These are phyloP conservation scores for Psilopsiagon aurifrons DNA, from an alignment of 2,113 vertebrate species.

Conservation along the genomic window DNA sequence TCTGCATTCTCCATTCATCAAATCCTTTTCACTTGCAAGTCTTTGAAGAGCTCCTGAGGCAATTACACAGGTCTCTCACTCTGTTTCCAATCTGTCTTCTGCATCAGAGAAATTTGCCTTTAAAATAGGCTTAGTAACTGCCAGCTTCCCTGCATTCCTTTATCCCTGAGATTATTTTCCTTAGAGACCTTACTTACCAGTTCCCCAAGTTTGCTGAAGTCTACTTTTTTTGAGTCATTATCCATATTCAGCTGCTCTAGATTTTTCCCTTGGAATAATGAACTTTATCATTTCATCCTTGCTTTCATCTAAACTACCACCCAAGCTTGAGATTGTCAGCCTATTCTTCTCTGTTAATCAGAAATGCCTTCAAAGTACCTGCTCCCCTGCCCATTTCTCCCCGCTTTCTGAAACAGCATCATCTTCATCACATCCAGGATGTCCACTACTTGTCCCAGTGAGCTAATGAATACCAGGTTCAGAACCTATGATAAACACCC, in stretches of 20 bases:
- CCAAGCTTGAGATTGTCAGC: neutral
- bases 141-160: constrained; percentile 61
- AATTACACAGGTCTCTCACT: constrained; percentile 23
- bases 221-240: constrained; percentile 40
- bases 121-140: constrained; percentile 43
- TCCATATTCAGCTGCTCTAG: constrained; percentile 6
- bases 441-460: neutral
- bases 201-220: constrained; percentile 32
- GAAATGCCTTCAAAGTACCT: neutral
- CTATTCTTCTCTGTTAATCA: neutral
- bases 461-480: neutral
- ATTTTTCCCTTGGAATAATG: constrained; percentile 38
- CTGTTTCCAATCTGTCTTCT: constrained; percentile 52
- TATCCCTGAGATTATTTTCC: constrained; percentile 40
- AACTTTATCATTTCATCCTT: constrained; percentile 12
- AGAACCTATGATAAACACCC: neutral
- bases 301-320: neutral
- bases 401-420: neutral
- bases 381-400: neutral
- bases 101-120: constrained; percentile 62
- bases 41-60: neutral
- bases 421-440: neutral
- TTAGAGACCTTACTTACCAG: constrained; percentile 59
- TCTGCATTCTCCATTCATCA: constrained; percentile 48
- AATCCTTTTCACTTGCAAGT: constrained; percentile 18